These are phyloP conservation scores for Imbricaverruca yamaguchii DNA, from an alignment of 2,888 invertebrate species.

Conservation along the genomic window DNA sequence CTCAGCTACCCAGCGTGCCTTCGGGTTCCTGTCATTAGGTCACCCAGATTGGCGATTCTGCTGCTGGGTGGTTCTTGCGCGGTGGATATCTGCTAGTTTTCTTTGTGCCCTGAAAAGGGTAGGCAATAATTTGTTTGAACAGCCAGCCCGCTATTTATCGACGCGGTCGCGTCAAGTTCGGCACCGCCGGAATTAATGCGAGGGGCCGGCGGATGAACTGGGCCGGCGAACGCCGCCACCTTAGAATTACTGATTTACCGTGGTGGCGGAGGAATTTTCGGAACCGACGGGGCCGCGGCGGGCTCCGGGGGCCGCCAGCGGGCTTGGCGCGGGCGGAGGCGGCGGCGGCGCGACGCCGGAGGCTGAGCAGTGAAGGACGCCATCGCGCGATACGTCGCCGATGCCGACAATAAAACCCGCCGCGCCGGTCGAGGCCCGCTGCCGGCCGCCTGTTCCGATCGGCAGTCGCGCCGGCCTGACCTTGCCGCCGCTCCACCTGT, in stretches of 20 bases:
- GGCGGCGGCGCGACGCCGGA: background rate
- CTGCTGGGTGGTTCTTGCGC: too few relatives aligned
- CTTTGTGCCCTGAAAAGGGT: background rate
- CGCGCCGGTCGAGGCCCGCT: background rate
- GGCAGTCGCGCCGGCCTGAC: background rate
- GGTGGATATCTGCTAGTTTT: too few relatives aligned
- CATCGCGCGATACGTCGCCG: background rate
- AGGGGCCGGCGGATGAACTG: background rate
- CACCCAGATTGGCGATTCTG: too few relatives aligned
- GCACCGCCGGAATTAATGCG: background rate
- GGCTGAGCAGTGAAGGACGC: background rate
- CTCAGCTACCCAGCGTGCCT: too few relatives aligned
- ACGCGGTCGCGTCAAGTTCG: background rate
- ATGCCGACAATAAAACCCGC: background rate
- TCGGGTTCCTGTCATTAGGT: too few relatives aligned
- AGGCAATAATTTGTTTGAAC: slow-evolving; percentile 1
- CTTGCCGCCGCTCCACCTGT: background rate
- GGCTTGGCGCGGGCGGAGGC: too few relatives aligned
- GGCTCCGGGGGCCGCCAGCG: background rate
- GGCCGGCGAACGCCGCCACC: background rate
- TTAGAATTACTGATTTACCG: background rate
- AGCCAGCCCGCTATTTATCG: background rate
- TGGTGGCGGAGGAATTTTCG: background rate
- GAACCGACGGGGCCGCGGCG: background rate
- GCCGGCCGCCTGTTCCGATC: background rate